phyloP scores from a whole-genome alignment of 2,113 vertebrate genomes.

The Equus przewalskii region DNA sequence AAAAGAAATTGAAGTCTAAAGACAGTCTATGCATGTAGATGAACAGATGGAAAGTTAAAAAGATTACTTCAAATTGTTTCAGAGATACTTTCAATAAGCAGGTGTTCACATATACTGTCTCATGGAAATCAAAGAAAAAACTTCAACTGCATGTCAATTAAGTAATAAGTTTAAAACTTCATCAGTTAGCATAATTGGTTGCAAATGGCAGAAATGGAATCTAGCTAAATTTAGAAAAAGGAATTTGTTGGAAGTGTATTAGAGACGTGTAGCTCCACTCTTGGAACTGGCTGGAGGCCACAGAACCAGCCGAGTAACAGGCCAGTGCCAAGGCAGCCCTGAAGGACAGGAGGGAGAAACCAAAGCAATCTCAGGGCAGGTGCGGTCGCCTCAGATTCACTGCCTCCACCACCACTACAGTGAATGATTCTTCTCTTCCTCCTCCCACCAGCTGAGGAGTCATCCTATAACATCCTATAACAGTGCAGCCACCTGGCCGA shows the following conservation, averaged over 20 bases:
- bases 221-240: neutral
- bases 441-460: neutral
- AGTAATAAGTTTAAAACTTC: neutral
- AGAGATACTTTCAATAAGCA: neutral
- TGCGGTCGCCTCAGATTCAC: neutral
- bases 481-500: neutral
- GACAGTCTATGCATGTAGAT: neutral
- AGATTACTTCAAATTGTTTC: neutral
- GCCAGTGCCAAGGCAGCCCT: neutral
- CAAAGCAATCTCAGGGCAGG: neutral
- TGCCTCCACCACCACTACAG: neutral
- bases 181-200: neutral
- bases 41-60: neutral
- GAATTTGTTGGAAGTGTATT: neutral
- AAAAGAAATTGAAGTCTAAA: neutral
- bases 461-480: neutral
- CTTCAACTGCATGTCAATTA: neutral
- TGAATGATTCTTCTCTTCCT: neutral
- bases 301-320: neutral
- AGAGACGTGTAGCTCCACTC: neutral
- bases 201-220: neutral
- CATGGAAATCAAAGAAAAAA: neutral
- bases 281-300: neutral
- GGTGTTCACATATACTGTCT: neutral
- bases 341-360: neutral